These are phyloP conservation scores for Leptatherina wallacei DNA, from an alignment of 2,797 vertebrate species.

Conservation along the genomic window DNA sequence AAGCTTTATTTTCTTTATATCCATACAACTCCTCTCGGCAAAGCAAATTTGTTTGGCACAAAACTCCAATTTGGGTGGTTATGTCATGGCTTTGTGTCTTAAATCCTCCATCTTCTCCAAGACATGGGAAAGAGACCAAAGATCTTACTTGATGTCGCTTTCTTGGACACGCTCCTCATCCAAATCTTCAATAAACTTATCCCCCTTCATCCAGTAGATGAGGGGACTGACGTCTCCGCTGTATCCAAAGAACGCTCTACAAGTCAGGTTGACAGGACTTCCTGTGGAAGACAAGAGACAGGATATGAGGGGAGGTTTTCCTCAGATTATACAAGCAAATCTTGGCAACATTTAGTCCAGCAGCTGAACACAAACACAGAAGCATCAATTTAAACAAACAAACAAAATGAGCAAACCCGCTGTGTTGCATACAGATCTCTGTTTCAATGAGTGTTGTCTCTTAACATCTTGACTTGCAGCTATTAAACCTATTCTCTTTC, in stretches of 20 bases:
- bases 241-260: constrained; percentile 96
- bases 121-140: neutral
- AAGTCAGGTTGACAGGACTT: constrained; percentile 91
- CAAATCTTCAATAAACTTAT: constrained; percentile 98
- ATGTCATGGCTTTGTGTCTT: neutral
- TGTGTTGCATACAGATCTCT: neutral
- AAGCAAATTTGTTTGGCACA: neutral
- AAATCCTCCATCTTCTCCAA: neutral
- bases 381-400: neutral
- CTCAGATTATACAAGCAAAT: neutral
- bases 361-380: neutral
- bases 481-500: constrained; percentile 16
- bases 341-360: neutral
- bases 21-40: neutral
- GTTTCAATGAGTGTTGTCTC: neutral
- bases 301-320: constrained; percentile 7
- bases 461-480: neutral
- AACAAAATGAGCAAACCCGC: neutral
- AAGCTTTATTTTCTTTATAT: too few species aligned
- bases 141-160: constrained; percentile 93
- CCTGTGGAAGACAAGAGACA: constrained; percentile 79
- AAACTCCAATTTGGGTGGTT: neutral
- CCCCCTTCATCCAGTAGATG: constrained; percentile 99
- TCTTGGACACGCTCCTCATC: constrained; percentile 94
- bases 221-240: constrained; percentile 94